A percentile compares a stretch with the other conserved stretches of the same genome.
phyloP scores from a whole-genome alignment of 1,140 invertebrate genomes.

The Lasioglossum baleicum region DNA sequence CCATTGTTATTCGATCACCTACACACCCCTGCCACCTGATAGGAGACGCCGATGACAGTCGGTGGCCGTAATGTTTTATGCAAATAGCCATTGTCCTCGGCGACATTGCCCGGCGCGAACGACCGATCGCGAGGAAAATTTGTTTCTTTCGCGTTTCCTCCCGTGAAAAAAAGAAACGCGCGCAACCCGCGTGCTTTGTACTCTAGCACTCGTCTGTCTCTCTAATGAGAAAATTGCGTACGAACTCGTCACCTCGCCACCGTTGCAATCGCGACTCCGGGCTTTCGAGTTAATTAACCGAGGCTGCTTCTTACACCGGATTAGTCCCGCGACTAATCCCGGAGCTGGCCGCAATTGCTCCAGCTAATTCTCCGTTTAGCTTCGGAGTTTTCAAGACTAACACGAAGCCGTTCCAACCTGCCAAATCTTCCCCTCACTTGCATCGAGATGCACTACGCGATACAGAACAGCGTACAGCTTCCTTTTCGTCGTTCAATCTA shows the following conservation, averaged over 20 bases:
- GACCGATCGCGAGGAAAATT: conserved; percentile 52
- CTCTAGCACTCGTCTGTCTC: no score
- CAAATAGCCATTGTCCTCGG: conserved; percentile 68
- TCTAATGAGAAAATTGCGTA: conserved; percentile 42
- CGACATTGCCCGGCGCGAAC: conserved; percentile 62
- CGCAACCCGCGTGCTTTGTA: no score
- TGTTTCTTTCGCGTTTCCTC: conserved; percentile 58
- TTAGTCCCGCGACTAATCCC: not conserved
- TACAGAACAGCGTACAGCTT: no score
- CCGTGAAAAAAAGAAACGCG: not conserved
- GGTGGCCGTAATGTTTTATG: conserved; percentile 68
- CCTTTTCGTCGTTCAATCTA: no score
- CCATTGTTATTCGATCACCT: conserved; percentile 59
- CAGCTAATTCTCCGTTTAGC: not conserved
- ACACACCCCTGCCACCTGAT: conserved; percentile 38
- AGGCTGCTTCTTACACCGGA: not conserved
- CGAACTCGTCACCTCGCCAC: conserved; percentile 13
- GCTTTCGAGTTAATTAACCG: conserved; percentile 33
- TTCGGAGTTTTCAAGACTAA: not conserved
- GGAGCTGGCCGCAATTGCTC: not conserved
- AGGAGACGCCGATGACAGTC: conserved; percentile 53
- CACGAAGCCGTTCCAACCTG: no score
- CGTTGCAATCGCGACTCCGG: conserved; percentile 27
- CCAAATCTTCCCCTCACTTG: no score
- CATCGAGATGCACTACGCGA: no score